Conservation (phyloP, 2,113 vertebrate genomes). For the Spea multiplicata region DNA sequence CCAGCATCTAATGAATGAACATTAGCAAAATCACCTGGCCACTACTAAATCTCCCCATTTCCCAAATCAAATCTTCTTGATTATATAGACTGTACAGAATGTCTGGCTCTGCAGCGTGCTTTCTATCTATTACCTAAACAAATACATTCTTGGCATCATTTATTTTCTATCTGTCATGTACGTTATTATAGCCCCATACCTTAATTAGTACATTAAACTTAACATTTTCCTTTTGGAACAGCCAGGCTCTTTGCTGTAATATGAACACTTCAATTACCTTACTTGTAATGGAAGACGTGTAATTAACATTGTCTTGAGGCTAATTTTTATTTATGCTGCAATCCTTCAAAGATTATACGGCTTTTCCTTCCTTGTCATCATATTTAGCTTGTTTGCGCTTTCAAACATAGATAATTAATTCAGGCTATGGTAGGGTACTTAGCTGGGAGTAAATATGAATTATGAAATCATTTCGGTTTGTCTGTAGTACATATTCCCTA, state of each 20-base stretch:
- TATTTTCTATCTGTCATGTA: conserved; percentile 41
- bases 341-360: conserved; percentile 44
- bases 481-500: conserved; percentile 35
- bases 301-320: conserved; percentile 46
- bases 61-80: conserved; percentile 40
- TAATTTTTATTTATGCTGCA: conserved; percentile 49
- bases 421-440: conserved; percentile 35
- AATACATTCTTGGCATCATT: conserved; percentile 40
- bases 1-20: conserved; percentile 47
- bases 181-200: conserved; percentile 49
- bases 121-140: conserved; percentile 54
- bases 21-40: conserved; percentile 46
- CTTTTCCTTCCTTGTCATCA: conserved; percentile 43
- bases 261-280: conserved; percentile 45
- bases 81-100: conserved; percentile 32
- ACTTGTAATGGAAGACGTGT: conserved; percentile 44
- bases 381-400: conserved; percentile 46
- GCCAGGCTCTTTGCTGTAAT: conserved; percentile 30
- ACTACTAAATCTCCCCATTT: conserved; percentile 36
- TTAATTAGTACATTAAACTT: conserved; percentile 46
- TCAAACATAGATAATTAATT: conserved; percentile 48
- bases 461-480: conserved; percentile 48
- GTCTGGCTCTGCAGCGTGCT: conserved; percentile 37
- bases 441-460: conserved; percentile 47
- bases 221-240: conserved; percentile 39